Base-by-base conservation (phyloP, 2,113 vertebrate species). In the Uropsilus gracilis region DNA sequence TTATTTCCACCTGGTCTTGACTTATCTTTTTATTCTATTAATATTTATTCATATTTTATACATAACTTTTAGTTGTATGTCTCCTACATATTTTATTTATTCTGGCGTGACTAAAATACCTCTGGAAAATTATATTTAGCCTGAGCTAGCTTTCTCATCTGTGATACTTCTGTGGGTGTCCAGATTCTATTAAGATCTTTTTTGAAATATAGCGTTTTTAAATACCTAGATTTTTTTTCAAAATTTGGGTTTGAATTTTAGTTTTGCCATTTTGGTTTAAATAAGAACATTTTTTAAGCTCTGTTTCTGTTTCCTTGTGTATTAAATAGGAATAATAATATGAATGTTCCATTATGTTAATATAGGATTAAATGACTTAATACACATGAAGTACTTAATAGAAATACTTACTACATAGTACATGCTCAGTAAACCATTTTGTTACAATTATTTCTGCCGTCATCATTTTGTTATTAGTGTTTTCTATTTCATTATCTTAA, bases 171-270 rank as follows among this genome's bases (percentile, higher is more conserved):
- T 73, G n/a, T 89, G 48, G 42, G 80, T 28, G 8, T 63, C 85
- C 4, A 55, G 68, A 57, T 71, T 95, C 81, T 95, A 6, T 95
- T 83, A 77, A 59, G 42, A 83, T 83, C 55, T 94, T 30, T 42
- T 59, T 95, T 53, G 32, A 46, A 72, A 2, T 77, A 42, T 17
- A 16, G 78, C 84, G 64, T 84, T 8, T 63, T 73, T 75, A 85
- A 91, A 66, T 69, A 17, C 6, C 26, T 68, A 86, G 42, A n/a
- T n/a, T n/a, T n/a, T 14, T 71, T 85, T 91, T 63, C 89, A 81
- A 48, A 24, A 71, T 26, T 68, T 72, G 32, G 6, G 7, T 86
- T 86, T 89, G 12, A 89, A 77, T 95, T 77, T 68, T 94, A 61
- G 28, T 82, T 92, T 30, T 92, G 53, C 20, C 11, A 72, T 11